Evolutionary conservation across 23 tunicate genomes (phyloP).

Genomic region (Trididemnum clinides): DNA sequence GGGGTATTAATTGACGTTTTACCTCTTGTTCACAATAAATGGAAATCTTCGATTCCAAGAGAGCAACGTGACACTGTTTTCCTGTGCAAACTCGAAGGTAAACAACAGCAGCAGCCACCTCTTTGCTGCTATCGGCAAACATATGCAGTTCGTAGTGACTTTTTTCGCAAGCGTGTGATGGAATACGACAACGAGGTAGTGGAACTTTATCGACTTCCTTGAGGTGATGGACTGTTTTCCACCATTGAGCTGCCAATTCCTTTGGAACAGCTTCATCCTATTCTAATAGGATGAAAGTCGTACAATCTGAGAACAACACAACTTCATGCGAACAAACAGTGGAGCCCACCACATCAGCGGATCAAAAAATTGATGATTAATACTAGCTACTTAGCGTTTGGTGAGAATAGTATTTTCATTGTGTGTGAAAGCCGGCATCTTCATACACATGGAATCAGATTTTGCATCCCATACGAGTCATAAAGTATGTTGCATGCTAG

Average conservation of each 20-base stretch:
- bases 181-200: neutral
- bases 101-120: constrained; percentile 2
- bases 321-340: neutral
- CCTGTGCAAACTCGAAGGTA: neutral
- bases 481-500: neutral
- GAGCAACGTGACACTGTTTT: neutral
- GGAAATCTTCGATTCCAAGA: neutral
- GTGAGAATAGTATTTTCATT: neutral
- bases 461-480: neutral
- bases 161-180: neutral
- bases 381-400: neutral
- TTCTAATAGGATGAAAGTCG: neutral
- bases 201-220: neutral
- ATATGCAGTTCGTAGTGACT: neutral
- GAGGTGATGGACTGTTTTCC: neutral
- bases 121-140: constrained; percentile 11
- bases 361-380: constrained; percentile 2
- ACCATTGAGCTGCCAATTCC: neutral
- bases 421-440: neutral
- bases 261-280: neutral
- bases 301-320: neutral
- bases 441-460: neutral
- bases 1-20: neutral
- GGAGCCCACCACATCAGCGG: neutral
- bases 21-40: neutral